Percentiles rank a stretch among this genome's conserved stretches.
phyloP scores from a whole-genome alignment of 2,888 invertebrate species.

The Cheilosia impressa region DNA sequence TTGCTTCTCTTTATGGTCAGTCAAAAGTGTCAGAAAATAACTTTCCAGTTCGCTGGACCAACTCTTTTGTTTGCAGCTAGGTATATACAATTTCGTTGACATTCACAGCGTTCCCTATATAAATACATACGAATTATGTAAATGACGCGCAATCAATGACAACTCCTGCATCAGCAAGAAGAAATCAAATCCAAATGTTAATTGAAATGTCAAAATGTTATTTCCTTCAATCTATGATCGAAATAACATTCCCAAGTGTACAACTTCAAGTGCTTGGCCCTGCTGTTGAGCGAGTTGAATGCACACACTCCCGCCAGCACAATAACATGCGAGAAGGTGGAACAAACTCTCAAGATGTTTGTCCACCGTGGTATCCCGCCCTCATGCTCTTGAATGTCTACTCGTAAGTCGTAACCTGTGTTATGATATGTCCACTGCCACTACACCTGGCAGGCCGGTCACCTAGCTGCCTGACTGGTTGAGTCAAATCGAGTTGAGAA shows the following conservation, averaged over 20 bases:
- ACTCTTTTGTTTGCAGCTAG: too few relatives aligned
- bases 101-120: background rate
- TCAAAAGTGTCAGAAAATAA: too few relatives aligned
- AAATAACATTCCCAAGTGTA: constrained; percentile 44
- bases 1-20: too few relatives aligned
- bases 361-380: constrained; percentile 46
- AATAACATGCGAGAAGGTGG: constrained; percentile 47
- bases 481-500: background rate
- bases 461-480: constrained; percentile 69
- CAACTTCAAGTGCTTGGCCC: constrained; percentile 12
- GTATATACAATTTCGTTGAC: background rate
- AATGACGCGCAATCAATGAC: background rate
- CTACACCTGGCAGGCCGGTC: constrained; percentile 64
- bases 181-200: constrained; percentile 34
- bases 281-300: constrained; percentile 17
- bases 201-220: constrained; percentile 57
- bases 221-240: constrained; percentile 35
- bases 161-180: constrained; percentile 8
- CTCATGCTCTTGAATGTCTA: constrained; percentile 58
- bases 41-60: too few relatives aligned
- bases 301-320: constrained; percentile 9
- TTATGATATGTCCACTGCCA: constrained; percentile 70
- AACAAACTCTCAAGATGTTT: constrained; percentile 62
- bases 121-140: background rate
- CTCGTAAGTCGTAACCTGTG: constrained; percentile 56